Evolutionary conservation across 2,888 invertebrate genomes (phyloP), one percentile per base, ranked within the genome.

Genomic region (Actias luna): DNA sequence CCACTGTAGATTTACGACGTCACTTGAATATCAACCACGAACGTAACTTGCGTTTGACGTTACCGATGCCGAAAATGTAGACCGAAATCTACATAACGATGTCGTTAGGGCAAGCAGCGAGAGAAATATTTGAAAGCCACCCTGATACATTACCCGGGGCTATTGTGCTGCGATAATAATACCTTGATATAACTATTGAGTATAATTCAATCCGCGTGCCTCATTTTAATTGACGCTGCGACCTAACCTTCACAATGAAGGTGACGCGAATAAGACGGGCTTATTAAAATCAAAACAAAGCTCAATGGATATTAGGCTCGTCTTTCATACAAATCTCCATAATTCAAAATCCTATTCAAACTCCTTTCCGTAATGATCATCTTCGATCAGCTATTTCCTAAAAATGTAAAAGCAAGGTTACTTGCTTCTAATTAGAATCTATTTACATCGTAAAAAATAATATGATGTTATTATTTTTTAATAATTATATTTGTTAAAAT

Each of bases 21-120:
- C 36, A 36, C 35, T 31, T 52, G 39, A 29, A 59, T 46, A 63
- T 63, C 31, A 60, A 57, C 22, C 39, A 29, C 29, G 14, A 58
- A 22, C 65, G 73, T 69, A 74, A 73, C 72, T 74, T 75, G 71
- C 71, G 66, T 73, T 70, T 76, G 71, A 77, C 74, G 52, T 67
- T 65, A 55, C 66, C 69, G 73, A 73, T 65, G 63, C 42, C 64
- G 67, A 67, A 75, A 78, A 79, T 76, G 67, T 78, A 67, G 69
- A 73, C 68, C 71, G 66, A 67, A 71, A 80, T 80, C 72, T 80
- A 73, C 79, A 79, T 79, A 80, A 79, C 73, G 79, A 77, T 72
- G 75, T 80, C 79, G 75, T 80, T 79, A 80, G 69, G 67, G 67
- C 66, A 69, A 64, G 63, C 67, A 63, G 64, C 64, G 29, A 50